Conservation (phyloP, 2,888 invertebrate genomes). For the Mythimna impura region DNA sequence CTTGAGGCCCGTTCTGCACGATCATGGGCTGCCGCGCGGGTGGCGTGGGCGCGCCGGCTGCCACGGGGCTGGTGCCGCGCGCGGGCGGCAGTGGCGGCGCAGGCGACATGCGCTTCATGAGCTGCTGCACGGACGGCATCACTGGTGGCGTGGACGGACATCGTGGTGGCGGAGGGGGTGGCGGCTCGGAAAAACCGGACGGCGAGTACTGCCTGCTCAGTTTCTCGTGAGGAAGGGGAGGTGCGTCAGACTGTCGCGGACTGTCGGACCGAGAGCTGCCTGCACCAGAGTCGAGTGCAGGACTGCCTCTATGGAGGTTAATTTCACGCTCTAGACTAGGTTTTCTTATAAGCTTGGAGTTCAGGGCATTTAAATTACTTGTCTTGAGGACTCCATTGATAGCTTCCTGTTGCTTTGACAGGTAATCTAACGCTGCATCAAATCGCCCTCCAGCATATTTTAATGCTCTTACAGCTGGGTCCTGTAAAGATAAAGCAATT, state of each 20-base stretch:
- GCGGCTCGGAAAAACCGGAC: constrained; percentile 91
- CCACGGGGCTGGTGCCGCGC: constrained; percentile 94
- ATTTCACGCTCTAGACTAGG: constrained; percentile 97
- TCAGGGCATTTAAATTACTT: constrained; percentile 90
- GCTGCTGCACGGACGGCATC: constrained; percentile 91
- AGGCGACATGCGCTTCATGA: constrained; percentile 92
- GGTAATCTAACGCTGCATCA: constrained; percentile 93
- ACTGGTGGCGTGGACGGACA: constrained; percentile 93
- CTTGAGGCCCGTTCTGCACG: constrained; percentile 95
- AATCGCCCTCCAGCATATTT: constrained; percentile 93
- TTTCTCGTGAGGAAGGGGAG: constrained; percentile 91
- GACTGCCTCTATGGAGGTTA: constrained; percentile 94
- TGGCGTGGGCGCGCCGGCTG: constrained; percentile 88
- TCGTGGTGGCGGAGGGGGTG: constrained; percentile 94
- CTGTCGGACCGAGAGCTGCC: constrained; percentile 97
- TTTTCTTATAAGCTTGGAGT: constrained; percentile 95
- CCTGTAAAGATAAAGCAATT: constrained; percentile 86
- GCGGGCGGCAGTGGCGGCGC: constrained; percentile 92
- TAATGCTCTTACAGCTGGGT: constrained; percentile 92
- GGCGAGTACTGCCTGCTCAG: constrained; percentile 94
- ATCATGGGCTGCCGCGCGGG: constrained; percentile 94
- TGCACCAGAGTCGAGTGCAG: constrained; percentile 96
- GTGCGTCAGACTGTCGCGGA: constrained; percentile 92
- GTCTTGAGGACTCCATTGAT: constrained; percentile 89
- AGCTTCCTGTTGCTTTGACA: constrained; percentile 91